Base-by-base conservation (phyloP, 2,888 invertebrate species). In the Parasteatoda lunata region DNA sequence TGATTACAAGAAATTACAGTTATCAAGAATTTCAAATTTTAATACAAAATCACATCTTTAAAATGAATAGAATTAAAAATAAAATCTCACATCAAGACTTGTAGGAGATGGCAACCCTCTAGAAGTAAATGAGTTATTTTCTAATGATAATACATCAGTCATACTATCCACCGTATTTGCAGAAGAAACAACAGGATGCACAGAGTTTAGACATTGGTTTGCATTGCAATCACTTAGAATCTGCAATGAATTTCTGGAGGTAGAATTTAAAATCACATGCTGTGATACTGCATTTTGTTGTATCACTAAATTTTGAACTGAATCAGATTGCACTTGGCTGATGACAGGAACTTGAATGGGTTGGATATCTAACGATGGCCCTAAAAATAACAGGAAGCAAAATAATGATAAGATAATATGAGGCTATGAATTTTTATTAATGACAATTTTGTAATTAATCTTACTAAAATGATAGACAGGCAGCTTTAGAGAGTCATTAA, bases 321-420 rank as follows among this genome's bases (percentile, higher is more conserved):
- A 8, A 52, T 82, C 83, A 73, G 77, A n/a, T 45, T 80, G 78
- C 59, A 78, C 71, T 75, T 79, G 79, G 11, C 85, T 88, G 45
- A 88, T 52, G 15, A 84, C 69, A 77, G 88, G 82, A 75, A 88
- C 88, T 82, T 81, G 85, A 15, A 88, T 70, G 15, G 88, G 82
- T 45, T 76, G 78, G 76, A 88, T 77, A 71, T 80, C 79, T 30
- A 88, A 68, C 64, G 87, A 45, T 66, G 81, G 30, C 15, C 80
- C 85, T 85, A 49, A 48, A 82, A 13, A 11, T 5, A 52, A 77
- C 7, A 59, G 59, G 13, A 59, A 59, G 30, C 30, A 30, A 30
- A 30, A 30, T 30, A 30, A 30, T 30, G 30, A 30, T 30, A 30
- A 30, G 30, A 30, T 30, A 30, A 30, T 30, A 30, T 1, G 30